Evolutionary conservation across 2,888 invertebrate genomes (phyloP), one percentile per base, ranked within the genome.

Genomic region (Drosophila engyochracea): DNA sequence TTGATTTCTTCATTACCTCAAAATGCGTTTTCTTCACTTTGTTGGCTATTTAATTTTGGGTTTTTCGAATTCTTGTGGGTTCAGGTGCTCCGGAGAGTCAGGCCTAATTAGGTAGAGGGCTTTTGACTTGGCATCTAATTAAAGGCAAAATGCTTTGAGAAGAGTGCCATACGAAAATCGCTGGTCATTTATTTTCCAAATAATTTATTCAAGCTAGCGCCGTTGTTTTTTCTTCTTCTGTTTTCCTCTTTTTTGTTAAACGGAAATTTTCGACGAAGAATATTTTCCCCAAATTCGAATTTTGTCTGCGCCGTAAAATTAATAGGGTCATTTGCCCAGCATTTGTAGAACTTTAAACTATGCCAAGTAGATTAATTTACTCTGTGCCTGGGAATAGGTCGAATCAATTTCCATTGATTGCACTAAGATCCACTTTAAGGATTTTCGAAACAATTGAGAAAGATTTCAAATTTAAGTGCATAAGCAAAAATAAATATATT

Each of bases 281-380:
- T 47, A 25, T 70, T 64, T 57, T 57, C 44, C 54, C 16, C 44
- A 35, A 35, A 35, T 37, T 49, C 30, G 37, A 25, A n/a, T 30
- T 39, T 49, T 72, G 39, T 54, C 52, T 52, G 61, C 59, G 70
- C 71, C 59, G 70, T 73, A 33, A 83, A 84, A 89, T 87, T 89
- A 89, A 87, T 87, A 82, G 82, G 87, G 74, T 89, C 89, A 82
- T 86, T 89, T 89, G 85, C 87, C 87, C 73, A 68, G 59, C n/a
- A n/a, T n/a, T 59, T 63, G 44, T 63, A 31, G 55, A 62, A 61
- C 33, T 67, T 39, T 37, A 41, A 72, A 70, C 63, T 68, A 69
- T 69, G 67, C 69, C 79, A 79, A 80, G 70, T 70, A 81, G 68
- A 79, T 85, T 74, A 69, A 67, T 71, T 71, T 60, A 51, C 39